Conservation (phyloP, 2,888 invertebrate genomes). For the Abrostola tripartita region DNA sequence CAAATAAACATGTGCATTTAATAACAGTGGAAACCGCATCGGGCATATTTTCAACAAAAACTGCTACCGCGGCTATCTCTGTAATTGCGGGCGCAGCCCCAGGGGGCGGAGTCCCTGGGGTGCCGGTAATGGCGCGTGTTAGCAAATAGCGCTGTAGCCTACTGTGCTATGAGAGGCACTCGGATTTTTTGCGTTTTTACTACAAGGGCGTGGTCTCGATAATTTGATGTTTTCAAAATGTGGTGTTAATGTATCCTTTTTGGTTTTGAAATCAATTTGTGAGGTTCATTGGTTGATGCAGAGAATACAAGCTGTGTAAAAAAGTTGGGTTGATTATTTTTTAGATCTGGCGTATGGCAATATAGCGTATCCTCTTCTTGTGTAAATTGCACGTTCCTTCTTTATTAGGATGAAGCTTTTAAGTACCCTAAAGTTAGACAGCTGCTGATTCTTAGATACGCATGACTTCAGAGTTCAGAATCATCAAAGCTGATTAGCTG, state of each 20-base stretch:
- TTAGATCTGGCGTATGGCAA: too few species aligned
- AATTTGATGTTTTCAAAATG: conserved; percentile 35
- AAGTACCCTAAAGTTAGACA: too few species aligned
- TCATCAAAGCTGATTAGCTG: too few species aligned
- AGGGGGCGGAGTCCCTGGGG: conserved; percentile 57
- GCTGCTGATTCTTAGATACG: too few species aligned
- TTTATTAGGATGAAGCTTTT: too few species aligned
- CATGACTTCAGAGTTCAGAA: too few species aligned
- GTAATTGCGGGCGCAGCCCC: conserved; percentile 50
- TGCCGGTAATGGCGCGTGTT: conserved; percentile 60
- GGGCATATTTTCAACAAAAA: conserved; percentile 49
- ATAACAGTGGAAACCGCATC: conserved; percentile 31
- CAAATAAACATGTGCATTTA: conserved; percentile 49
- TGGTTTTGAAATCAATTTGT: neutral
- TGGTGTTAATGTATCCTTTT: conserved; percentile 6
- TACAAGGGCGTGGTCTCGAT: conserved; percentile 33
- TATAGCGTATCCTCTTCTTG: too few species aligned
- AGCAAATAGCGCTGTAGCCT: conserved; percentile 56
- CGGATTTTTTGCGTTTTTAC: conserved; percentile 31
- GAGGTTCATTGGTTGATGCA: neutral
- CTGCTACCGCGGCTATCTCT: conserved; percentile 52
- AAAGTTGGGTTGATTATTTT: too few species aligned
- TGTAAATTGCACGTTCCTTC: too few species aligned
- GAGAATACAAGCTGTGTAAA: too few species aligned
- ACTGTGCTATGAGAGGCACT: conserved; percentile 41